These are phyloP conservation scores for Chironex yamaguchii DNA, from an alignment of 30 jellyfish, hydroid and myxozoan genomes.

Conservation along the genomic window DNA sequence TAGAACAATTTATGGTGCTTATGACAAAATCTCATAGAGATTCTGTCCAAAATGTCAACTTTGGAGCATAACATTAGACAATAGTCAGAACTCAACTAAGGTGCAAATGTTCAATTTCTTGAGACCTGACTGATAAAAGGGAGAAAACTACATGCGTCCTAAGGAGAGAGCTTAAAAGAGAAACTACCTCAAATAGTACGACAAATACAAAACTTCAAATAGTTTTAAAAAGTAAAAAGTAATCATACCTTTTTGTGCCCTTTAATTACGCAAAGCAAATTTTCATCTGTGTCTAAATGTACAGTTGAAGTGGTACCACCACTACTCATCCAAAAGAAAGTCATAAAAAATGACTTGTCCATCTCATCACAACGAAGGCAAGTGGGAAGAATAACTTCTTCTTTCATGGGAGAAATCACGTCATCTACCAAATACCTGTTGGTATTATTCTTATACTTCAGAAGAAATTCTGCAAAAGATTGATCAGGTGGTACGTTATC, in stretches of 20 bases:
- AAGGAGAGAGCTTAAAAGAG: too few species aligned
- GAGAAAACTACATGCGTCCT: too few species aligned
- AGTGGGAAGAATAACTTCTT: constrained; percentile 71
- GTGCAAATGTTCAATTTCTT: too few species aligned
- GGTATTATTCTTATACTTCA: constrained; percentile 29
- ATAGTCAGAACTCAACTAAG: too few species aligned
- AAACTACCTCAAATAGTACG: too few species aligned
- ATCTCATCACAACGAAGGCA: constrained; percentile 88
- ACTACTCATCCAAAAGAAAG: constrained; percentile 78
- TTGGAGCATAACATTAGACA: too few species aligned
- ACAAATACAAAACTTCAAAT: too few species aligned
- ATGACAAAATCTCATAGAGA: too few species aligned
- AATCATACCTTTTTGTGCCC: constrained; percentile 82
- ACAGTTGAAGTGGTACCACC: constrained; percentile 81
- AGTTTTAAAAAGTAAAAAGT: too few species aligned
- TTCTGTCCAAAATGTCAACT: too few species aligned
- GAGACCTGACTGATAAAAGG: too few species aligned
- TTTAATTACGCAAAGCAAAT: constrained; percentile 78
- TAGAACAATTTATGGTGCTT: too few species aligned
- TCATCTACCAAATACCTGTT: constrained; percentile 80
- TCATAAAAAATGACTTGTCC: constrained; percentile 78
- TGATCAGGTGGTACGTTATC: constrained; percentile 62
- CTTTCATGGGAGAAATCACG: constrained; percentile 84
- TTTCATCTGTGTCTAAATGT: constrained; percentile 88
- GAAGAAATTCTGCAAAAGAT: constrained; percentile 59